These are phyloP conservation scores for Xylocampa areola DNA, from an alignment of 2,888 invertebrate genomes.

Conservation along the genomic window DNA sequence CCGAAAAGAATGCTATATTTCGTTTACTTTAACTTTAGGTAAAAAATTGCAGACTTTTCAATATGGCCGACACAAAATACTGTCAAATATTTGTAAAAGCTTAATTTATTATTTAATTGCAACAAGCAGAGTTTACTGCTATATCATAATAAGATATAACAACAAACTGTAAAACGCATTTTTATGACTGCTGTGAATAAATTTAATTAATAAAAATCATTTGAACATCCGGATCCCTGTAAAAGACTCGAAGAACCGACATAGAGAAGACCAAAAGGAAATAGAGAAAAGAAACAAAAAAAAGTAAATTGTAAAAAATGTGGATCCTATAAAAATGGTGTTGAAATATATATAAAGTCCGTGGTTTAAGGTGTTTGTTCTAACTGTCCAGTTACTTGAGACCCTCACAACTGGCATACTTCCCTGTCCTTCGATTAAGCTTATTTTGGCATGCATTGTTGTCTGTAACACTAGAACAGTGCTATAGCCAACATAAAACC, in stretches of 20 bases:
- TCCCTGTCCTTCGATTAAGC: constrained; percentile 86
- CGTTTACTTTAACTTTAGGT: background rate
- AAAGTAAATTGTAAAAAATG: constrained; percentile 54
- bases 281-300: constrained; percentile 50
- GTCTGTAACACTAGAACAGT: constrained; percentile 63
- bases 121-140: constrained; percentile 66
- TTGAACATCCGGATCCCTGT: constrained; percentile 70
- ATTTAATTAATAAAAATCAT: constrained; percentile 41
- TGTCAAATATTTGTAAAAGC: constrained; percentile 63
- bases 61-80: constrained; percentile 65
- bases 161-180: constrained; percentile 49
- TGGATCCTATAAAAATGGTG: constrained; percentile 68
- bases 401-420: constrained; percentile 76
- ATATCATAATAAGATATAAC: constrained; percentile 57
- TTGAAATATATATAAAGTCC: constrained; percentile 58
- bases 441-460: constrained; percentile 79
- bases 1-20: constrained; percentile 64
- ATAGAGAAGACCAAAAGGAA: constrained; percentile 56
- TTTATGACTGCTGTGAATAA: constrained; percentile 57
- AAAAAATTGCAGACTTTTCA: constrained; percentile 59
- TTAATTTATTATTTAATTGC: constrained; percentile 62
- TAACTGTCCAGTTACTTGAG: constrained; percentile 51
- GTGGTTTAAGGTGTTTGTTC: constrained; percentile 54
- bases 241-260: constrained; percentile 62
- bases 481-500: constrained; percentile 68